A percentile compares a stretch with the other conserved stretches of the same genome.
These are phyloP conservation scores for Lacerta bilineata DNA, from an alignment of 2,797 vertebrate genomes.

Conservation along the genomic window DNA sequence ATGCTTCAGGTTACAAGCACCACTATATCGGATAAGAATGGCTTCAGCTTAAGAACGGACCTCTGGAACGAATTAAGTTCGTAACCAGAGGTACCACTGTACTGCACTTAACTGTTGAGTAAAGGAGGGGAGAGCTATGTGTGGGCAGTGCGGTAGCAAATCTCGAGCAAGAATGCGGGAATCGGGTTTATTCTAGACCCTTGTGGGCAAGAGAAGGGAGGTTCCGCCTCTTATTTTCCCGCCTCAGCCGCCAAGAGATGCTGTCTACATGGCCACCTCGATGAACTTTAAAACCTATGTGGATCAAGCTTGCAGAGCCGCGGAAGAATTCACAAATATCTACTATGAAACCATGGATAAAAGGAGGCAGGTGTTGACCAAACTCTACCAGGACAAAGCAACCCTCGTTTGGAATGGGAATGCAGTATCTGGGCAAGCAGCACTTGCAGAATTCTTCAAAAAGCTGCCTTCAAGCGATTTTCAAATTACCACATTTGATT, in stretches of 20 bases:
- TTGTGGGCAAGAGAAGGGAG: neutral
- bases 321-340: slow-evolving; percentile 96
- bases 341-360: slow-evolving; percentile 99
- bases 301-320: slow-evolving; percentile 95
- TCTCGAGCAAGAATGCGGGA: rapidly evolving
- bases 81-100: no score
- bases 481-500: slow-evolving; percentile 92
- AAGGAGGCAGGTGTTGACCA: slow-evolving; percentile 91
- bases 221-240: no score
- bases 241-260: no score
- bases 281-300: slow-evolving; percentile 93
- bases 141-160: no score
- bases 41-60: no score
- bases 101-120: no score
- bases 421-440: slow-evolving; percentile 89
- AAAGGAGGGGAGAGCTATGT: neutral
- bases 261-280: no score
- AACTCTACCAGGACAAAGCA: slow-evolving; percentile 94
- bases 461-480: slow-evolving; percentile 96
- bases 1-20: no score
- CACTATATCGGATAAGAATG: no score
- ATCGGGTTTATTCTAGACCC: no score
- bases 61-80: no score
- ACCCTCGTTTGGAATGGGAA: slow-evolving; percentile 98
- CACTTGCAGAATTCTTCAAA: slow-evolving; percentile 94